Base-by-base conservation (phyloP, 2,797 vertebrate species). In the Anguilla anguilla region DNA sequence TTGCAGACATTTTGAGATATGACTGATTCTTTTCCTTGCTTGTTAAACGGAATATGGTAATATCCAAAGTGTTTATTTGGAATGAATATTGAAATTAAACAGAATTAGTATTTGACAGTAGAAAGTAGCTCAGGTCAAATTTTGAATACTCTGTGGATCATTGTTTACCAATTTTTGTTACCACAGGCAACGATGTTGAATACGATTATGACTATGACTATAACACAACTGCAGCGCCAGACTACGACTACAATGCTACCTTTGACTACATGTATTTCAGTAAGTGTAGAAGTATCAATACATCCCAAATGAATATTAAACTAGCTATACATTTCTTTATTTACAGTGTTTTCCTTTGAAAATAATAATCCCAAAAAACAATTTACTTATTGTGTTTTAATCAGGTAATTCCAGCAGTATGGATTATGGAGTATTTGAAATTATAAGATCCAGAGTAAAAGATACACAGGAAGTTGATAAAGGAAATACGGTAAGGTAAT, bases 191-290 rank as follows among this genome's bases (percentile, higher is more conserved):
- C 0, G 5, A 15, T 0, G 49, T 91, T 0, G 2, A 88, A 2
- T 31, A 86, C 19, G 6, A 87, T 17, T 17, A 9, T 13, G 39
- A 43, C 4, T 79, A 79, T 77, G 72, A 77, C 39, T 79, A 28
- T 31, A 19, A 72, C n/a, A 31, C 74, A 79, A 79, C 74, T 79
- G 74, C 74, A 79, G 6, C 39, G 31, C 35, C 89, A 2, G 90
- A 86, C 57, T 95, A 94, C 49, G 93, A 94, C 90, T 94, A 92
- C 89, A 89, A 53, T 0, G 0, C 11, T 86, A 94, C 92, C 49
- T 91, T 92, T 0, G 93, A 93, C 5, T 94, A 94, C 69, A 87
- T 86, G 22, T 19, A 7, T 19, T 86, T 19, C 85, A 88, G 89
- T 92, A 91, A 87, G 91, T 22, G 0, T 6, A 69, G 72, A 43